Conservation (phyloP, 2,113 vertebrate genomes). For the Stictonetta naevosa region DNA sequence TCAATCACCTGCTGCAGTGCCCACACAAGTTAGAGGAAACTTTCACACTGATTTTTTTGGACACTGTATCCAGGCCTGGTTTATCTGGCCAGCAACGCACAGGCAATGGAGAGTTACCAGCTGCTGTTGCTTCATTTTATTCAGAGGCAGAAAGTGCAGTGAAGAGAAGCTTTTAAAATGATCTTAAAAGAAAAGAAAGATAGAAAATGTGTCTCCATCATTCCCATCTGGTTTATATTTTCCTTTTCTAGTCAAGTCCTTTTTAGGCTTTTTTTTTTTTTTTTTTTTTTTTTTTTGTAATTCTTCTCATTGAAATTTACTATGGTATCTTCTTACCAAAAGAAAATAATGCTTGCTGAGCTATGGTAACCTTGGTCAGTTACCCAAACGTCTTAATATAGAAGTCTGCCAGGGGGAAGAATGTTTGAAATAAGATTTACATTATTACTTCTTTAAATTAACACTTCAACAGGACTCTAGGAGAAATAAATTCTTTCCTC, state of each 20-base stretch:
- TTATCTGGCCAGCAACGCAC: neutral
- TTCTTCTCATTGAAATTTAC: constrained; percentile 42
- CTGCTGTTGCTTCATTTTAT: constrained; percentile 70
- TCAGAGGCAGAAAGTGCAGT: constrained; percentile 71
- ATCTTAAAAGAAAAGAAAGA: constrained; percentile 79
- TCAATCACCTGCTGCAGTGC: neutral
- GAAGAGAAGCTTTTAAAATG: constrained; percentile 80
- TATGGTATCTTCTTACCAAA: constrained; percentile 58
- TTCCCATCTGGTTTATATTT: constrained; percentile 81
- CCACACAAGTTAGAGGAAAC: neutral
- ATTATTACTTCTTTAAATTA: constrained; percentile 70
- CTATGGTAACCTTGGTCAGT: constrained; percentile 38
- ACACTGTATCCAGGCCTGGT: neutral
- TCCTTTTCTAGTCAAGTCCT: constrained; percentile 52
- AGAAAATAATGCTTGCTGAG: constrained; percentile 65
- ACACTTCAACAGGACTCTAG: constrained; percentile 50
- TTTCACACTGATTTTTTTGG: neutral
- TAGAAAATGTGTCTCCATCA: constrained; percentile 80
- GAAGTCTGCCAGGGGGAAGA: neutral
- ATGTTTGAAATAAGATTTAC: constrained; percentile 63
- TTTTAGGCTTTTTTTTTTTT: constrained; percentile 8
- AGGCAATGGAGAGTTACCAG: constrained; percentile 1
- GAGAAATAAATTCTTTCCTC: constrained; percentile 49
- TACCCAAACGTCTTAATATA: constrained; percentile 55
- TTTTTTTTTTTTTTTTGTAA: neutral